A percentile compares a stretch with the other conserved stretches of the same genome.
phyloP scores from a whole-genome alignment of 2,797 vertebrate species.

The Bradypus variegatus region DNA sequence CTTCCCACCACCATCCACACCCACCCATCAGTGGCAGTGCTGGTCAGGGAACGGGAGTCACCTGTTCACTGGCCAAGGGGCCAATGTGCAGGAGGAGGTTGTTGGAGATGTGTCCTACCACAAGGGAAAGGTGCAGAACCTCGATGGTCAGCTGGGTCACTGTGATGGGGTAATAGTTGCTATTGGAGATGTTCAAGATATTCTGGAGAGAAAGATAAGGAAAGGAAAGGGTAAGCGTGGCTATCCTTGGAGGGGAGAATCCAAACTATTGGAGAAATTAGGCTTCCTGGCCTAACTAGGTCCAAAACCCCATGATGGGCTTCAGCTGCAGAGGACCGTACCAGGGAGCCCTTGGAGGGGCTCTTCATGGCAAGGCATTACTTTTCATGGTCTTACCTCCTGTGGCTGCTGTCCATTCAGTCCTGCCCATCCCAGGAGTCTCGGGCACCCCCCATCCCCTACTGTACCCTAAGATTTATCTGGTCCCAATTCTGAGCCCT shows the following conservation, averaged over 20 bases:
- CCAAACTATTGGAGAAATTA: not conserved
- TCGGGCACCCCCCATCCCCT: not conserved
- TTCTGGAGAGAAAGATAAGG: slow-evolving; percentile 73
- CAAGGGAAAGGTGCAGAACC: slow-evolving; percentile 72
- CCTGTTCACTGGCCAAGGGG: slow-evolving; percentile 74
- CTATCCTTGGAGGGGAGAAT: not conserved
- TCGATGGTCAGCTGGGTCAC: slow-evolving; percentile 77
- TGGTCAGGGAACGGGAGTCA: slow-evolving; percentile 58
- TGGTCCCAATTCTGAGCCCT: not conserved
- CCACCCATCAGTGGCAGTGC: not conserved
- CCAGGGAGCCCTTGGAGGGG: not conserved
- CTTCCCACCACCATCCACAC: not conserved
- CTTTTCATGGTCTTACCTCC: not conserved
- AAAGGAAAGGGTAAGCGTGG: not conserved
- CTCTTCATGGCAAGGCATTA: not conserved
- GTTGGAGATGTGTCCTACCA: slow-evolving; percentile 77
- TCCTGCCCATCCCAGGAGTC: not conserved
- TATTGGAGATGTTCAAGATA: slow-evolving; percentile 82
- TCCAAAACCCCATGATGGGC: not conserved
- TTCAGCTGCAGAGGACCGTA: not conserved
- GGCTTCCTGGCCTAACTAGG: not conserved
- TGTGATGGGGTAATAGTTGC: slow-evolving; percentile 80
- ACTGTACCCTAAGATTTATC: not conserved
- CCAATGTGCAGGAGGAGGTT: slow-evolving; percentile 72
- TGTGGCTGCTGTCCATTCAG: not conserved